phyloP scores from a whole-genome alignment of 30 jellyfish, hydroid and myxozoan genomes.

The Catostylus mosaicus region DNA sequence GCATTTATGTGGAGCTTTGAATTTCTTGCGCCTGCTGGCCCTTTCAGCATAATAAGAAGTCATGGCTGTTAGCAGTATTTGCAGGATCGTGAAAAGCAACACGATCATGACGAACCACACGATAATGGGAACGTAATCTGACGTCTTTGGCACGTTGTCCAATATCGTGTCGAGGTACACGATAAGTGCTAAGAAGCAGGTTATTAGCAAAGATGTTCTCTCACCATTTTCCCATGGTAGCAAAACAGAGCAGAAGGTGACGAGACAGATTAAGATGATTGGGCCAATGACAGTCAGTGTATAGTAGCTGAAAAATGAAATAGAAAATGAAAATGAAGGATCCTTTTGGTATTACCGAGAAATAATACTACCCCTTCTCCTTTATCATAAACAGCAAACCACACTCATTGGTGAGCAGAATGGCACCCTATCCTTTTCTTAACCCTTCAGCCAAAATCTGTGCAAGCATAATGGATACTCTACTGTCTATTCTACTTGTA shows the following conservation, averaged over 20 bases:
- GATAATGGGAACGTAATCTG: constrained; percentile 44
- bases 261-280: constrained; percentile 24
- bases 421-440: no score
- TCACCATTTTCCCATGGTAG: constrained; percentile 61
- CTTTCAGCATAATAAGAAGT: constrained; percentile 58
- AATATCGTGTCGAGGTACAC: constrained; percentile 55
- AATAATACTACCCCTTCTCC: no score
- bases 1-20: constrained; percentile 5
- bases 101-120: constrained; percentile 48
- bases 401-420: no score
- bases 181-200: constrained; percentile 50
- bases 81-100: constrained; percentile 53
- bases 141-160: constrained; percentile 46
- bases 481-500: no score
- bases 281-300: constrained; percentile 48
- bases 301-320: constrained; percentile 20
- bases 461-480: no score
- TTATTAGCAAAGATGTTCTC: constrained; percentile 42
- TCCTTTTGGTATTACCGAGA: no score
- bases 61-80: constrained; percentile 35
- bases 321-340: background rate
- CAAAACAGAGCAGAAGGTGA: constrained; percentile 52
- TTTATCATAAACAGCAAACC: no score
- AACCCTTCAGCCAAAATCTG: no score
- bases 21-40: constrained; percentile 33